Base-by-base conservation (phyloP, 1,140 invertebrate species). In the Meteorus sp. region DNA sequence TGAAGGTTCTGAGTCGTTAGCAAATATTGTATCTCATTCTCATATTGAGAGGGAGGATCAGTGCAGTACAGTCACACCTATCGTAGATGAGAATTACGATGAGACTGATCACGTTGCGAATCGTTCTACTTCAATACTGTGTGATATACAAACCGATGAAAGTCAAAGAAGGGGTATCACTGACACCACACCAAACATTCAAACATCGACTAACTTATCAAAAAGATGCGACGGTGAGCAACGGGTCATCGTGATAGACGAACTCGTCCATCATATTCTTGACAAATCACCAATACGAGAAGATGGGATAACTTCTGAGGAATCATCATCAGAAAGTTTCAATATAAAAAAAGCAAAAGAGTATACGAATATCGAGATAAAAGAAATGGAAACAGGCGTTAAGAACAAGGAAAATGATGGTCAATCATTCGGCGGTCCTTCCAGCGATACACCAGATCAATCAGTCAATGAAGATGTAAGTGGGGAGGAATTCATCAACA, bases 191-290 rank as follows among this genome's bases (percentile, higher is more conserved):
- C n/a, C n/a, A n/a, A n/a, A n/a, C n/a, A n/a, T n/a, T n/a, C n/a
- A n/a, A n/a, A n/a, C n/a, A n/a, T n/a, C n/a, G n/a, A n/a, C n/a
- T n/a, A 23, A 13, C 9, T 15, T 33, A 45, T 19, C 23, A 13
- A 35, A 48, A 17, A 48, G 11, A 20, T 22, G 35, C 31, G 22
- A 29, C 20, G 37, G 9, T 47, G 45, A 43, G 23, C n/a, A 27
- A 0, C 7, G 23, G 17, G 22, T 58, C 15, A 37, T 70, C 6
- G 60, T 73, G 1, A 57, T 78, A 9, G 55, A 58, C 3, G 75
- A 76, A 60, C 13, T 79, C 0, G 64, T 80, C 9, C 71, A 76
- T 50, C 74, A 74, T 29, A 43, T 80, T 27, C 52, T 77, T 9
- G 65, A 74, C 27, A 63, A 51, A 50, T 11, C 45, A 52, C 19